phyloP scores from a whole-genome alignment of 1,140 invertebrate genomes.

The Drepana arcuata region DNA sequence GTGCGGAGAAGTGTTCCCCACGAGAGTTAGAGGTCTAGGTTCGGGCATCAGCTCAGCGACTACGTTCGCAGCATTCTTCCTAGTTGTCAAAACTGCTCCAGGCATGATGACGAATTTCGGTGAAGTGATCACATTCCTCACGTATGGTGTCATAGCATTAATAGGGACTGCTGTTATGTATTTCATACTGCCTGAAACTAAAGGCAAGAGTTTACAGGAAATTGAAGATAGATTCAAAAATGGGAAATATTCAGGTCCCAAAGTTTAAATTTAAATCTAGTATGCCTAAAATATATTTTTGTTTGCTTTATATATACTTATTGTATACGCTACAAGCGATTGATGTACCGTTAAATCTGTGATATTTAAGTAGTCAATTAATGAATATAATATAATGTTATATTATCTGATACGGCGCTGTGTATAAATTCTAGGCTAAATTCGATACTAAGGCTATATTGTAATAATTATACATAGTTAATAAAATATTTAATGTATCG shows the following conservation, averaged over 20 bases:
- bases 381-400: slow-evolving; percentile 14
- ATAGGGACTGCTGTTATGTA: slow-evolving; percentile 77
- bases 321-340: not conserved
- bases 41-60: slow-evolving; percentile 76
- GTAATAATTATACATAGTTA: too few species aligned
- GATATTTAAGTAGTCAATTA: slow-evolving; percentile 2
- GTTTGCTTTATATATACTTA: not conserved
- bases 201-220: slow-evolving; percentile 83
- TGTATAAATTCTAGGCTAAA: too few species aligned
- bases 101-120: slow-evolving; percentile 74
- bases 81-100: slow-evolving; percentile 80
- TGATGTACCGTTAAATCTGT: not conserved
- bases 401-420: slow-evolving; percentile 19
- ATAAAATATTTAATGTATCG: too few species aligned
- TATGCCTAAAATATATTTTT: too few species aligned
- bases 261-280: slow-evolving; percentile 19
- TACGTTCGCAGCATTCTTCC: slow-evolving; percentile 78
- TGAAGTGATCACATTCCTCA: slow-evolving; percentile 75
- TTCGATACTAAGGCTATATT: too few species aligned
- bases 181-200: slow-evolving; percentile 84
- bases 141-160: slow-evolving; percentile 78
- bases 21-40: slow-evolving; percentile 72
- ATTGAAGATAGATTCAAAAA: slow-evolving; percentile 75
- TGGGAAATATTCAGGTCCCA: slow-evolving; percentile 21
- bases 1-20: slow-evolving; percentile 77